These are phyloP conservation scores for Myopa tessellatipennis DNA, from an alignment of 2,888 invertebrate species.

Conservation along the genomic window DNA sequence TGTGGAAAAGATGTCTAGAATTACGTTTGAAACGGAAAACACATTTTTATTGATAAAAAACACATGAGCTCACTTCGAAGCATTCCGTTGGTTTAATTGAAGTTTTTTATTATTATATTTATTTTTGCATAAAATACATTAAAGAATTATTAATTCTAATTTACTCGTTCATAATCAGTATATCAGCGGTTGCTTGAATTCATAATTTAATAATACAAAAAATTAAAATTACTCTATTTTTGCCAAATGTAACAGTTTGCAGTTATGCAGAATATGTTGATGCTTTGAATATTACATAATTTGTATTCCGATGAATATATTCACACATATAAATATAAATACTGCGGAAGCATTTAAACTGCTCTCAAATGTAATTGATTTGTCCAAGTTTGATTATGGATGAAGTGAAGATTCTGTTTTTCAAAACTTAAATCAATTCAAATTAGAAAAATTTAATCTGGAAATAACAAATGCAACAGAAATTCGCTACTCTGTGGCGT, in stretches of 20 bases:
- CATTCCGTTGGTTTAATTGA: conserved; percentile 3
- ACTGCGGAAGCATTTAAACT: no score
- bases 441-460: no score
- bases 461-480: no score
- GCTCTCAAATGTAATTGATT: no score
- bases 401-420: no score
- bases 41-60: neutral
- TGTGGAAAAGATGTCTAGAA: no score
- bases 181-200: neutral
- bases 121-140: conserved; percentile 23
- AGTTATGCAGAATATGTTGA: neutral
- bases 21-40: neutral
- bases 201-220: neutral
- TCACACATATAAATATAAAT: neutral
- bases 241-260: neutral
- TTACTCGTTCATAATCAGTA: neutral
- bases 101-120: conserved; percentile 8
- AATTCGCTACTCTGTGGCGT: no score
- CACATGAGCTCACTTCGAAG: neutral
- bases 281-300: neutral
- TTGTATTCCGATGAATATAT: neutral
- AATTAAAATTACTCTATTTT: neutral
- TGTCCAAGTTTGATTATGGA: no score
- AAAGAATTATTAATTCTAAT: neutral
- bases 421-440: no score